Evolutionary conservation across 53 echinoderm and acorn worm genomes (phyloP), one percentile per base, ranked within the genome.

Genomic region (Henricia sp.): DNA sequence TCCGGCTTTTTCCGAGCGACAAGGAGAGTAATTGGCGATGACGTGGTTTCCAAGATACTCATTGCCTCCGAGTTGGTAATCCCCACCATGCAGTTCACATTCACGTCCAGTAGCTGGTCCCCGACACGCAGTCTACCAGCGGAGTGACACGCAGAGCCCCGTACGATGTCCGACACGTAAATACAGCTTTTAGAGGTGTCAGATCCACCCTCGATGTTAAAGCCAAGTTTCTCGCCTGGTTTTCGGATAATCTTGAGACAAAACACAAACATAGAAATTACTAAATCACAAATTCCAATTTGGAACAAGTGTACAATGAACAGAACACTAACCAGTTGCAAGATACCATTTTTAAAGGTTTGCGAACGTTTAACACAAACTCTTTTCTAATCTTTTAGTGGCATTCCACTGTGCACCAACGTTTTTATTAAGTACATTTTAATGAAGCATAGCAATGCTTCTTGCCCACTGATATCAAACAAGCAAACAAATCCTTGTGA

Each of bases 51-150:
- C 30, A 96, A 65, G 43, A 96, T 83, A 39, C 85, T 88, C 91
- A 91, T 93, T 28, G 96, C 96, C 69, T 96, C 77, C 14, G 77
- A 68, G 70, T 93, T 75, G 53, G 89, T 93, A 58, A 96, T 83
- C 10, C 91, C 96, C 29, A 96, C 93, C 96, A 96, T 93, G 46
- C 96, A 93, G 41, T 87, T 84, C 25, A 93, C 96, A 19, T 94
- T 89, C 42, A 96, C 85, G 64, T 96, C 96, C 34, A 96, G 82
- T 3, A 96, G 90, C 70, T 93, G 93, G 83, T 96, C 96, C 16
- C 92, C 96, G 12, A 84, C 70, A 19, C 89, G 70, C 10, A 96
- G 88, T 21, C 90, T 71, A 4, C 96, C 92, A 11, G 74, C 80
- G 1, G 71, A 74, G 43, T 87, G 80, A 26, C 91, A 84, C 25